Base-by-base conservation (phyloP, 2,113 vertebrate species). In the Actenoides hombroni region DNA sequence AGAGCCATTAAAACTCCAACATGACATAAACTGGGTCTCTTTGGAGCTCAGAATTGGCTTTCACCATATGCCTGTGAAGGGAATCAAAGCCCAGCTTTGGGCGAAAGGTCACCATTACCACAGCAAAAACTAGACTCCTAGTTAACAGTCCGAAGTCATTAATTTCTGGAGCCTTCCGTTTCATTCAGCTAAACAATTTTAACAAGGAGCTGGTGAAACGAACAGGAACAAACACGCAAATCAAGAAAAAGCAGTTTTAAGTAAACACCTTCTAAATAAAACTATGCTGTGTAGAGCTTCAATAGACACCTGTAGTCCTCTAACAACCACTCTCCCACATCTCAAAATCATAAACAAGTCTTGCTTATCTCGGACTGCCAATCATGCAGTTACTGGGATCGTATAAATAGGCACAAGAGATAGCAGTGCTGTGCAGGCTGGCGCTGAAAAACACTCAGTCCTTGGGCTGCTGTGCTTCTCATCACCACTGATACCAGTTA, bases 21-120 rank as follows among this genome's bases (percentile, higher is more conserved):
- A 5, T 33, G 39, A 13, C 6, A 4, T 7, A 11, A 24, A 8
- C 0, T 18, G 13, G 1, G 9, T 19, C 31, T 60, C 68, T 59
- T 18, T 24, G 14, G 76, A 86, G 0, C 53, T 69, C 63, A 39
- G 11, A 7, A 13, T 8, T 29, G 6, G 3, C 33, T 94, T 86
- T 24, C 24, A 44, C 16, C 16, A 2, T 4, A 5, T 17, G 18
- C 33, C 48, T 18, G 16, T 7, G 21, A 33, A 31, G 16, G 49
- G 26, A 48, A 69, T 29, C 49, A 54, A 44, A 56, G 21, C 69
- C 40, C 42, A 75, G 57, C 13, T 75, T 31, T 48, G 28, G 33
- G 23, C 4, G 0, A 16, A 67, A 60, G 12, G 9, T 5, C 51
- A 26, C 6, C 7, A 4, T 23, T 44, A 16, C 3, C 46, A 23